A percentile compares a stretch with the other conserved stretches of the same genome.
Evolutionary conservation across 64 coral and sea anemone species (phyloP).

Genomic region (Astreopora myriophthalma): DNA sequence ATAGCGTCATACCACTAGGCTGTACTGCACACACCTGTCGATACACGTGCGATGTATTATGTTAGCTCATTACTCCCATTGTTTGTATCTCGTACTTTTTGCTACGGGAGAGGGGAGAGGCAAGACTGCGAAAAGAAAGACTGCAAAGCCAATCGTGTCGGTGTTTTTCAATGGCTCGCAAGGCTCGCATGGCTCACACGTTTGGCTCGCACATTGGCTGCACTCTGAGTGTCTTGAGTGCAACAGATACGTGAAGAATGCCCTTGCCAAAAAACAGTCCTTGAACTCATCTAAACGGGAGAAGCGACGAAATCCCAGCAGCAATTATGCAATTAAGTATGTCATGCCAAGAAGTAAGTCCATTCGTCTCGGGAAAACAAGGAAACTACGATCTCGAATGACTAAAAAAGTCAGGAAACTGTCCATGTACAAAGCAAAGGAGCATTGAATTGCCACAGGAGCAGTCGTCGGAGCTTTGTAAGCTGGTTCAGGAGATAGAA

Average conservation of each 20-base stretch:
- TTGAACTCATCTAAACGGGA: not conserved
- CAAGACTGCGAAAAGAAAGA: too few relatives aligned
- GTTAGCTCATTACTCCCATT: slow-evolving; percentile 5
- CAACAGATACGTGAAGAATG: not conserved
- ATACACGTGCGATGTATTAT: slow-evolving; percentile 14
- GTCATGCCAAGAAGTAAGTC: not conserved
- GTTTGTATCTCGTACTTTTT: not conserved
- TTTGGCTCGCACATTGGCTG: not conserved
- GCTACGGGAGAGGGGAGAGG: not conserved
- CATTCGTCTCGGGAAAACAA: not conserved
- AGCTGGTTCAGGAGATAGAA: slow-evolving; percentile 27
- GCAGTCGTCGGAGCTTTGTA: slow-evolving; percentile 25
- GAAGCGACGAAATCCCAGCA: not conserved
- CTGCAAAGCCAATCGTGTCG: not conserved
- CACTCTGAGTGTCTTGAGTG: not conserved
- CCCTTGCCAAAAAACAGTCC: not conserved
- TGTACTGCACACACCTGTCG: not conserved
- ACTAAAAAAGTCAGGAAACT: not conserved
- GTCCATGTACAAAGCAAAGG: slow-evolving; percentile 20
- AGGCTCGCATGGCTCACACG: slow-evolving; percentile 1
- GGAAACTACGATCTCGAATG: not conserved
- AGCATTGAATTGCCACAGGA: not conserved
- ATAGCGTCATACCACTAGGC: too few relatives aligned
- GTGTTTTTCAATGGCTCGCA: not conserved
- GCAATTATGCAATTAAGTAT: slow-evolving; percentile 24